Evolutionary conservation across 2,888 invertebrate species (phyloP).

Genomic region (Leucoptera coffeella): DNA sequence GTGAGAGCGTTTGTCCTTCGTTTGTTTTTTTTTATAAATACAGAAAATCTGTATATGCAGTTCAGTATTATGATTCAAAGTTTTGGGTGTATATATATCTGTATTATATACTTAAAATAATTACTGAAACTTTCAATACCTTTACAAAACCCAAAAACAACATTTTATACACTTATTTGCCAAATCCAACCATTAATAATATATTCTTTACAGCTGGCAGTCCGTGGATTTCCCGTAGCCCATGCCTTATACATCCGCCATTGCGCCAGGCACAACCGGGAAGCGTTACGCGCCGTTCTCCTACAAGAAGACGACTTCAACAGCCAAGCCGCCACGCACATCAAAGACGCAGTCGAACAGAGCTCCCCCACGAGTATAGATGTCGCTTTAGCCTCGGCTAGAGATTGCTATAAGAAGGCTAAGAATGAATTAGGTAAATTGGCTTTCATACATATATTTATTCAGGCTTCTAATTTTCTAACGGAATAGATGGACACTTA

Average conservation of each 20-base stretch:
- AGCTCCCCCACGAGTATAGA: slow-evolving; percentile 34
- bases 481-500: too few relatives aligned
- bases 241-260: slow-evolving; percentile 83
- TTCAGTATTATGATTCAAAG: too few relatives aligned
- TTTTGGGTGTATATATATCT: too few relatives aligned
- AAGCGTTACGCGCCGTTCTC: slow-evolving; percentile 77
- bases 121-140: too few relatives aligned
- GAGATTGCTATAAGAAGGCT: slow-evolving; percentile 66
- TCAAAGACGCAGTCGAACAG: slow-evolving; percentile 69
- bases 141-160: too few relatives aligned
- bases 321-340: slow-evolving; percentile 75
- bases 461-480: too few relatives aligned
- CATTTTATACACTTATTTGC: too few relatives aligned
- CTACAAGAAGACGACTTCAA: slow-evolving; percentile 85
- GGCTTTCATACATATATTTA: too few relatives aligned
- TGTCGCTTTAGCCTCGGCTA: slow-evolving; percentile 55
- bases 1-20: too few relatives aligned
- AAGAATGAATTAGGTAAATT: slow-evolving; percentile 67
- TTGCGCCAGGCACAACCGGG: slow-evolving; percentile 74
- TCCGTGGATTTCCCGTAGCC: slow-evolving; percentile 76
- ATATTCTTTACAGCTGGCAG: slow-evolving; percentile 56
- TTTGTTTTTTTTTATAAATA: too few relatives aligned
- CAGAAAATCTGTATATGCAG: too few relatives aligned
- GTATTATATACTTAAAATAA: too few relatives aligned
- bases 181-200: neutral